phyloP scores from a whole-genome alignment of 1,140 invertebrate genomes.

The Macrocentrus cingulum region DNA sequence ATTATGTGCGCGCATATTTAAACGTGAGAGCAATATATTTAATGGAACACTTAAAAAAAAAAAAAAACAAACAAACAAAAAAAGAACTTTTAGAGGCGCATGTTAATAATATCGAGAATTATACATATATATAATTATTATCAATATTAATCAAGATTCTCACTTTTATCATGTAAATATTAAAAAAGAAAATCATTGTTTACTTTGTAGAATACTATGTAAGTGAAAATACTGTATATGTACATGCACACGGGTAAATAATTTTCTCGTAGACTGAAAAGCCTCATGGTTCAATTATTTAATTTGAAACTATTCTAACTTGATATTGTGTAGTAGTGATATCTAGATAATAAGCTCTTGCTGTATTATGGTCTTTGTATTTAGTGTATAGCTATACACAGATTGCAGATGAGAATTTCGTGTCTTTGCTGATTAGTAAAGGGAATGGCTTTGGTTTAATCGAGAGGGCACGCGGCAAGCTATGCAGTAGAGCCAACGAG shows the following conservation, averaged over 20 bases:
- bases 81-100: not conserved
- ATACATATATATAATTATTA: constrained; percentile 4
- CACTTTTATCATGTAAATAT: constrained; percentile 22
- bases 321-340: too few relatives aligned
- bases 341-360: not conserved
- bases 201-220: constrained; percentile 14
- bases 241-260: constrained; percentile 12
- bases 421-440: constrained; percentile 5
- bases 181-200: too few relatives aligned
- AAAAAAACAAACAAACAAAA: too few relatives aligned
- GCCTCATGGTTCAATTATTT: not conserved
- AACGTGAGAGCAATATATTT: too few relatives aligned
- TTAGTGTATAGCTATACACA: not conserved
- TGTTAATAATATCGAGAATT: not conserved
- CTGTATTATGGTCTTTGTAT: not conserved
- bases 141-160: not conserved
- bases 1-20: too few relatives aligned
- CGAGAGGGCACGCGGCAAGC: constrained; percentile 3
- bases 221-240: constrained; percentile 12
- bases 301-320: too few relatives aligned
- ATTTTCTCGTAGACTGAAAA: constrained; percentile 16
- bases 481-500: constrained; percentile 3
- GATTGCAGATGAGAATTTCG: not conserved
- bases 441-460: constrained; percentile 6
- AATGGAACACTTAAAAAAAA: not conserved